These are phyloP conservation scores for Nibea coibor DNA, from an alignment of 2,113 vertebrate species.

Conservation along the genomic window DNA sequence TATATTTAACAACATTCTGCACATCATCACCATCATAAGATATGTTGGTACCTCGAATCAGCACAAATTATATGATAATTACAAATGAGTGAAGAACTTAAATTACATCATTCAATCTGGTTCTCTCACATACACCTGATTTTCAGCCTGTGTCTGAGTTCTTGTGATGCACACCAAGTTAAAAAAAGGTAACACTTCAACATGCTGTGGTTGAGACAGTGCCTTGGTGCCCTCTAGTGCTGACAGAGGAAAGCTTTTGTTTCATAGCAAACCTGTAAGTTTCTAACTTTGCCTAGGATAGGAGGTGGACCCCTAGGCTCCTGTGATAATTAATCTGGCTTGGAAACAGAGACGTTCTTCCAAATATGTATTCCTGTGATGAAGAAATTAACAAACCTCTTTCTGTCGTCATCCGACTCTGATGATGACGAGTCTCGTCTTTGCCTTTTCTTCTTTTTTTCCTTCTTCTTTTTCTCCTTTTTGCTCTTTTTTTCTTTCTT, in stretches of 20 bases:
- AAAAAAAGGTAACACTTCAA: background rate
- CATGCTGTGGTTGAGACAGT: constrained; percentile 22
- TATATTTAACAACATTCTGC: background rate
- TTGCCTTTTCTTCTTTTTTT: constrained; percentile 86
- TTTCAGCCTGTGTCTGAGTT: background rate
- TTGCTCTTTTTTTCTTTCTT: constrained; percentile 89
- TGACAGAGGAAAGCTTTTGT: background rate
- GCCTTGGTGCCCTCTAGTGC: constrained; percentile 76
- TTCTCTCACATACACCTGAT: background rate
- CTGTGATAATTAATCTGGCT: background rate
- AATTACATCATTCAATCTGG: background rate
- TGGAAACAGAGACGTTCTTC: background rate
- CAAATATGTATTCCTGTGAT: background rate
- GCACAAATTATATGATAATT: background rate
- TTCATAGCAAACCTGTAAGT: background rate
- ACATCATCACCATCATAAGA: background rate
- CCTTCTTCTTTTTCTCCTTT: constrained; percentile 88
- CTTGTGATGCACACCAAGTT: background rate
- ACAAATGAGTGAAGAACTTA: background rate
- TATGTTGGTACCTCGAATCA: background rate
- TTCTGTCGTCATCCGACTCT: constrained; percentile 73
- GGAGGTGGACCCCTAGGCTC: background rate
- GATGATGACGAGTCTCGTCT: constrained; percentile 72
- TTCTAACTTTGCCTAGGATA: background rate
- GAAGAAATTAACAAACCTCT: constrained; percentile 75